Conservation (phyloP, 2,888 invertebrate genomes). For the Eulithis prunata region DNA sequence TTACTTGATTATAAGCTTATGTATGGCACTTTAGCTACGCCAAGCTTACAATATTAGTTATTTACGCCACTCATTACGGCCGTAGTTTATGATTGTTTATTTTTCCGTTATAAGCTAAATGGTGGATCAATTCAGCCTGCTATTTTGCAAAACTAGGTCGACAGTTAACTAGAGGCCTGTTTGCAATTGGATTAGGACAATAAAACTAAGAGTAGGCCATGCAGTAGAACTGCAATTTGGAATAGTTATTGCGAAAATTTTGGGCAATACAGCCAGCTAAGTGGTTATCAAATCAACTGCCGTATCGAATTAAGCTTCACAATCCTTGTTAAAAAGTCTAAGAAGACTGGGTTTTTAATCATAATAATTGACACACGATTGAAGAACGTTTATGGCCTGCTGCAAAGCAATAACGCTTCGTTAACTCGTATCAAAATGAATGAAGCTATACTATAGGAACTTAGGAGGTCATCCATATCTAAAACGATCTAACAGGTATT, state of each 20-base stretch:
- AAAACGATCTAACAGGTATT: constrained; percentile 49
- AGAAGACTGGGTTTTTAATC: background rate
- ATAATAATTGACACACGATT: constrained; percentile 10
- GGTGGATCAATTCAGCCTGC: constrained; percentile 37
- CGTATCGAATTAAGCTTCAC: constrained; percentile 7
- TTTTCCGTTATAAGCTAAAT: constrained; percentile 28
- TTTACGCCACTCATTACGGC: constrained; percentile 30
- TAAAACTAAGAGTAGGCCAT: constrained; percentile 21
- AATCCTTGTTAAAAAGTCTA: background rate
- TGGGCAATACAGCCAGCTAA: background rate
- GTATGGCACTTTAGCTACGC: constrained; percentile 22
- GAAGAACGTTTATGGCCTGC: constrained; percentile 14
- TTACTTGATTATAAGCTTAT: constrained; percentile 39
- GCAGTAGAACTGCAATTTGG: constrained; percentile 20
- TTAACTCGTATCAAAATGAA: constrained; percentile 13
- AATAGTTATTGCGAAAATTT: constrained; percentile 14
- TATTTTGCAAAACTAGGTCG: constrained; percentile 33
- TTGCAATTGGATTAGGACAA: constrained; percentile 24
- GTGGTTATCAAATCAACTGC: constrained; percentile 16
- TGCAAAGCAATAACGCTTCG: constrained; percentile 13
- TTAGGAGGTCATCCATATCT: constrained; percentile 31
- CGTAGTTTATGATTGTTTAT: constrained; percentile 30
- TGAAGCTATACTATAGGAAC: constrained; percentile 3
- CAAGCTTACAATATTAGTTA: constrained; percentile 27
- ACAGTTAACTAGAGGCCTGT: constrained; percentile 35